Conservation (phyloP, 1,140 invertebrate genomes). For the Lordiphosa collinella region DNA sequence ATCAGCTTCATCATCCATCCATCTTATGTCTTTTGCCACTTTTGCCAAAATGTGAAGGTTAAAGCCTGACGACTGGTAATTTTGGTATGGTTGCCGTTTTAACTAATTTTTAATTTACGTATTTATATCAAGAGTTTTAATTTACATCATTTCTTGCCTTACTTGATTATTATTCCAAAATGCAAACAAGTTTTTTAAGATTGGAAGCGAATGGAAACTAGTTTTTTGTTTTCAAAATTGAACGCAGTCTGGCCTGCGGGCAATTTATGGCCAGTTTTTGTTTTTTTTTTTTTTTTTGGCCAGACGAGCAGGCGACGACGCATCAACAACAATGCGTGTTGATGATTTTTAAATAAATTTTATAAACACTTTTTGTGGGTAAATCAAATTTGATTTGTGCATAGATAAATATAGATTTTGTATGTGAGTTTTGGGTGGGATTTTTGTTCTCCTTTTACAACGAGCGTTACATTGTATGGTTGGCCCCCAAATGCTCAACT, state of each 20-base stretch:
- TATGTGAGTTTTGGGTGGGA: neutral
- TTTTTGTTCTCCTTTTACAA: neutral
- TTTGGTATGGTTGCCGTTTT: conserved; percentile 43
- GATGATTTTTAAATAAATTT: conserved; percentile 12
- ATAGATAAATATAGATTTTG: conserved; percentile 3
- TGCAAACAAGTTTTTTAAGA: conserved; percentile 54
- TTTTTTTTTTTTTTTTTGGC: neutral
- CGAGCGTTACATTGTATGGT: conserved; percentile 7
- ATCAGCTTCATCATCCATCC: too few relatives aligned
- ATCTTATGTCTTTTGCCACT: conserved; percentile 5
- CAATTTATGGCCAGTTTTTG: conserved; percentile 47
- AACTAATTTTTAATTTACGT: conserved; percentile 68
- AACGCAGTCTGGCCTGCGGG: conserved; percentile 13
- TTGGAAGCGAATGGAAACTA: conserved; percentile 40
- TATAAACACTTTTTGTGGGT: conserved; percentile 2
- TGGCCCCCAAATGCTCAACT: conserved; percentile 2
- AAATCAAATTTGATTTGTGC: conserved; percentile 7
- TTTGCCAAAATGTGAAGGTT: conserved; percentile 75
- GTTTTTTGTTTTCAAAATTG: conserved; percentile 34
- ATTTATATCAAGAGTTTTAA: conserved; percentile 52
- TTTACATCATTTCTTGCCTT: conserved; percentile 50
- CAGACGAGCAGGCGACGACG: neutral
- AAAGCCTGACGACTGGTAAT: conserved; percentile 17
- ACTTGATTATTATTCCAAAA: conserved; percentile 25
- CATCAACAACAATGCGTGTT: conserved; percentile 6